These are phyloP conservation scores for Heteractis magnifica DNA, from an alignment of 92 coral and sea anemone species.

Conservation along the genomic window DNA sequence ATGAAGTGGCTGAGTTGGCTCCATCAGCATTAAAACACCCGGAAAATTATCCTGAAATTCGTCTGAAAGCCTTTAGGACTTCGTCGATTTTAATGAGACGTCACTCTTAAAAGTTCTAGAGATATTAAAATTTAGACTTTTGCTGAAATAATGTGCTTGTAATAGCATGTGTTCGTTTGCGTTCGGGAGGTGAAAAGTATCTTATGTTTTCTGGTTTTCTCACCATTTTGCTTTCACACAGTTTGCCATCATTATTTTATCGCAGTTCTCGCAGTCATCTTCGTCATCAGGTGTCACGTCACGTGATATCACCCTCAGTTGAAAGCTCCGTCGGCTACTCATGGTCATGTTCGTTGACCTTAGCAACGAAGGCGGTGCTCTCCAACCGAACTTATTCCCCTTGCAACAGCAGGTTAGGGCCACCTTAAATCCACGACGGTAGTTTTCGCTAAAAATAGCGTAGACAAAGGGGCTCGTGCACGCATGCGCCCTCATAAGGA, in stretches of 20 bases:
- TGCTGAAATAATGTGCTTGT: too few relatives aligned
- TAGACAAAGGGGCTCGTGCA: conserved; percentile 67
- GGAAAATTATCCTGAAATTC: too few relatives aligned
- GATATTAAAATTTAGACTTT: too few relatives aligned
- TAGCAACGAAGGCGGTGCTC: conserved; percentile 3
- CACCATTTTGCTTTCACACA: not conserved
- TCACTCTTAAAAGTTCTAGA: too few relatives aligned
- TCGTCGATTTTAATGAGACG: too few relatives aligned
- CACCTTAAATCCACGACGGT: conserved; percentile 68
- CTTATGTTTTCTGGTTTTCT: not conserved
- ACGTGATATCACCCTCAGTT: not conserved
- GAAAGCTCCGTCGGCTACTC: conserved; percentile 9
- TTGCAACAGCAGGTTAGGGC: conserved; percentile 28
- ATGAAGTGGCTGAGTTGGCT: too few relatives aligned
- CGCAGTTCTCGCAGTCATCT: not conserved
- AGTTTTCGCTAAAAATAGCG: conserved; percentile 77
- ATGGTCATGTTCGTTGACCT: conserved; percentile 15
- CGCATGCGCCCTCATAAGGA: conserved; percentile 73
- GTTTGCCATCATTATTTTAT: not conserved
- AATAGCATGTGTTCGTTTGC: too few relatives aligned
- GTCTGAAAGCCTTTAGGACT: too few relatives aligned
- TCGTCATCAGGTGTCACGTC: not conserved
- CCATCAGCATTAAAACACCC: too few relatives aligned
- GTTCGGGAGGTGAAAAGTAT: not conserved
- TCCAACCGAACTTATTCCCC: not conserved